Conservation (phyloP, 1,140 invertebrate species). For the Bombus haemorrhoidalis region DNA sequence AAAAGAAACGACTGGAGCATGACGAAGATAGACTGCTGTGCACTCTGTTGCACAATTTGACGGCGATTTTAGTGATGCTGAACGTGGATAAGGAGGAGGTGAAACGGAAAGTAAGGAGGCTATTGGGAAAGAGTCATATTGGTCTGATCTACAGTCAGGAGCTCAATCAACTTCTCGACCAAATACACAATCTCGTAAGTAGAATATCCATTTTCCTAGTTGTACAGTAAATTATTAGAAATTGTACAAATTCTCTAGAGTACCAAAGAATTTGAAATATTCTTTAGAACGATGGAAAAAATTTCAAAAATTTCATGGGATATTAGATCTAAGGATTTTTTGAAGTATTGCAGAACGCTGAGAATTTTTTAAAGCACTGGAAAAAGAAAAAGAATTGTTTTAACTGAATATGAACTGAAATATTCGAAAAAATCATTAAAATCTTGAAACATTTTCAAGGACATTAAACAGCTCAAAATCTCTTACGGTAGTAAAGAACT, state of each 20-base stretch:
- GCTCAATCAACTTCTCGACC: constrained; percentile 97
- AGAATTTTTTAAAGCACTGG: not conserved
- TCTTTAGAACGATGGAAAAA: not conserved
- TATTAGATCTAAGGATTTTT: not conserved
- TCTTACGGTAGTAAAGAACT: not conserved
- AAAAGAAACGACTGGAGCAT: constrained; percentile 97
- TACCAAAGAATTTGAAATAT: not conserved
- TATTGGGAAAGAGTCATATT: constrained; percentile 99
- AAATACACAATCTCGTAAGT: constrained; percentile 96
- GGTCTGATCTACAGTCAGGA: constrained; percentile 98
- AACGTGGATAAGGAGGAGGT: constrained; percentile 93
- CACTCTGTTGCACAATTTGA: constrained; percentile 97
- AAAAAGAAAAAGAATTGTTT: too few species aligned
- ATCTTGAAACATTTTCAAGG: not conserved
- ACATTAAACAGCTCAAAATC: not conserved
- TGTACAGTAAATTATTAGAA: not conserved
- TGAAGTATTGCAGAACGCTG: not conserved
- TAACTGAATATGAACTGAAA: too few species aligned
- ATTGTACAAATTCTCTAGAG: not conserved
- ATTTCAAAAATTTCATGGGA: not conserved
- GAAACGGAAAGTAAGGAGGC: constrained; percentile 94
- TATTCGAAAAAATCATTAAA: not conserved
- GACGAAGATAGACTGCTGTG: constrained; percentile 98
- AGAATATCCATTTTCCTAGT: not conserved
- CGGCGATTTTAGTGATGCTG: constrained; percentile 98